Evolutionary conservation across 2,113 vertebrate species (phyloP).

Genomic region (Otolemur garnettii): DNA sequence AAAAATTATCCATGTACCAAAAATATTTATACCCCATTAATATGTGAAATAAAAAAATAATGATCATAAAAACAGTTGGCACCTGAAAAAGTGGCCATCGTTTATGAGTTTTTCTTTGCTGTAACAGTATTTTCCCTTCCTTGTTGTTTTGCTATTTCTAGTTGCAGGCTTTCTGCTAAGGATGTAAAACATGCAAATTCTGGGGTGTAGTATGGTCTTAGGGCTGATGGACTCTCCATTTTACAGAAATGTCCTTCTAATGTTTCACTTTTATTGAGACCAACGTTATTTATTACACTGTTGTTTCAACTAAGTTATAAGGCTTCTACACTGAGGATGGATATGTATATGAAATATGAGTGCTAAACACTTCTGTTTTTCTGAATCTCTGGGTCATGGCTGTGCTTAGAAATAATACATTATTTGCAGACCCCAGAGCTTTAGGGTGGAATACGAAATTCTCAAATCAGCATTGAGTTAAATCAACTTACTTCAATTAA

Average conservation of each 20-base stretch:
- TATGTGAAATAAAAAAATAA: too few species aligned
- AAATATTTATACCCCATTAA: too few species aligned
- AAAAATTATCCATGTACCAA: too few species aligned
- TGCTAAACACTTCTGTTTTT: neutral
- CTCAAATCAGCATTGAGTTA: neutral
- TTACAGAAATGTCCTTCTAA: neutral
- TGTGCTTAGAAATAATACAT: neutral
- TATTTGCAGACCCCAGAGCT: neutral
- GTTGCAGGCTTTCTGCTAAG: neutral
- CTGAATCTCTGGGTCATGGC: neutral
- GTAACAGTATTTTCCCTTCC: neutral
- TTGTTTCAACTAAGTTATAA: neutral
- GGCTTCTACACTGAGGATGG: neutral
- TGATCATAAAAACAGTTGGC: neutral
- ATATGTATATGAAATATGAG: neutral
- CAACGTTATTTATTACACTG: neutral
- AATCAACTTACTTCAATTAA: neutral
- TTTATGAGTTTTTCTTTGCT: neutral
- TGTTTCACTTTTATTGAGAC: conserved; percentile 46
- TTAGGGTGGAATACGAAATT: neutral
- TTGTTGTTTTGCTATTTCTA: neutral
- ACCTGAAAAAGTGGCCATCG: neutral
- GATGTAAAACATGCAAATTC: neutral
- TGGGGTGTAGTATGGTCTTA: neutral
- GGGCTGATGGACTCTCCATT: neutral